phyloP scores from a whole-genome alignment of 2,888 invertebrate species.

The Brachylomia viminalis region DNA sequence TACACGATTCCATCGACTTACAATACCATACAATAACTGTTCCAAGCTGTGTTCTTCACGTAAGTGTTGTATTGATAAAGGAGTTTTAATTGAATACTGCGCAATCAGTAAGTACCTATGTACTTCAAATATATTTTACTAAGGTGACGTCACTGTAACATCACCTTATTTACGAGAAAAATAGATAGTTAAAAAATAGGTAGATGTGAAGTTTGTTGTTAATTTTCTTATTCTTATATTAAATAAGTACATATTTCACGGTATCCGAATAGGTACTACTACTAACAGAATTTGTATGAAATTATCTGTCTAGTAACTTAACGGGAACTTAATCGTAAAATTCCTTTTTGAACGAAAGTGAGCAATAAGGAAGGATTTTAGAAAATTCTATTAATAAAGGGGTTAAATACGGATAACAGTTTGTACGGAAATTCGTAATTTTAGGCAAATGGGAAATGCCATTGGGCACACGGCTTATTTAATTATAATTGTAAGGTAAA shows the following conservation, averaged over 20 bases:
- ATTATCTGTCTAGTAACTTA: too few species aligned
- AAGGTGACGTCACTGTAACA: slow-evolving; percentile 41
- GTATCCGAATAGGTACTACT: too few species aligned
- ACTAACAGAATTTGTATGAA: too few species aligned
- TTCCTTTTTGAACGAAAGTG: too few species aligned
- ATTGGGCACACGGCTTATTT: not conserved
- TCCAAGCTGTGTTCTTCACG: slow-evolving; percentile 23
- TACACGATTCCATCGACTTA: slow-evolving; percentile 9
- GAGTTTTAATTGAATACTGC: slow-evolving; percentile 25
- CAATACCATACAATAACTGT: slow-evolving; percentile 23
- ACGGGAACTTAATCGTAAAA: too few species aligned
- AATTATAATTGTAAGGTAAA: not conserved
- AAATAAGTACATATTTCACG: too few species aligned
- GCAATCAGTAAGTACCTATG: slow-evolving; percentile 28
- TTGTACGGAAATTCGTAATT: too few species aligned
- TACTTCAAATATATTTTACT: slow-evolving; percentile 34
- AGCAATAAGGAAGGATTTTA: too few species aligned
- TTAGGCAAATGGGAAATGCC: not conserved
- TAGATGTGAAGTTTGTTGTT: slow-evolving; percentile 1
- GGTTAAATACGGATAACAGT: too few species aligned
- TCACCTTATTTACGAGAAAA: slow-evolving; percentile 24
- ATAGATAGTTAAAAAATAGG: slow-evolving; percentile 28
- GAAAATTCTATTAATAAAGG: too few species aligned
- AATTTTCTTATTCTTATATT: too few species aligned
- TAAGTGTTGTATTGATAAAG: slow-evolving; percentile 32